A percentile compares a stretch with the other conserved stretches of the same genome.
Evolutionary conservation across 2,113 vertebrate genomes (phyloP).

Genomic region (Hydropotes inermis): DNA sequence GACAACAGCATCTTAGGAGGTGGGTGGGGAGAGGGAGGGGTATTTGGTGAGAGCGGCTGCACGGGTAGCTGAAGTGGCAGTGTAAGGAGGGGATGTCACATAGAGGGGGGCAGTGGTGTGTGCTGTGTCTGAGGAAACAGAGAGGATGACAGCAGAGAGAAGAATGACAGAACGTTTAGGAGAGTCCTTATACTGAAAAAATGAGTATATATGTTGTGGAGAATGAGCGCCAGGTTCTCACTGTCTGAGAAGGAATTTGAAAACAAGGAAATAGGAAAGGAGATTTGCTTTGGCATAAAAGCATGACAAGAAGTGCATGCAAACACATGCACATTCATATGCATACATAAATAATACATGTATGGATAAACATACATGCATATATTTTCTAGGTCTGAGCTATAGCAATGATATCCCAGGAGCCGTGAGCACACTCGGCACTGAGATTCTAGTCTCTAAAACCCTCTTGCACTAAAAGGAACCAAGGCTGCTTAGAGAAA

Average conservation of each 20-base stretch:
- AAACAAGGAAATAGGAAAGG: neutral
- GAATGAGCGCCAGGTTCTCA: neutral
- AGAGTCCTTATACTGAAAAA: neutral
- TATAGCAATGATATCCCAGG: neutral
- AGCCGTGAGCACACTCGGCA: no score
- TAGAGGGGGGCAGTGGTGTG: neutral
- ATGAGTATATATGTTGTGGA: neutral
- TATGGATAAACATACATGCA: neutral
- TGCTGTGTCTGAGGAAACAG: neutral
- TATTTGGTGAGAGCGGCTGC: neutral
- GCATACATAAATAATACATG: neutral
- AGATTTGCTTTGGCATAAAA: neutral
- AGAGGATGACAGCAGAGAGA: no score
- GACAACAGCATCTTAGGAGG: neutral
- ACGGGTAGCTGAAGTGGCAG: no score
- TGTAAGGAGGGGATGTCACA: accelerated
- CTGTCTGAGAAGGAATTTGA: neutral
- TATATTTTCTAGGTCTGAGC: neutral
- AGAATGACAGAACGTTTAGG: neutral
- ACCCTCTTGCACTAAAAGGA: neutral
- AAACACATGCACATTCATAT: neutral
- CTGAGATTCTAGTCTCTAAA: neutral
- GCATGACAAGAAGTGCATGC: neutral
- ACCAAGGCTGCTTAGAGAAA: neutral
- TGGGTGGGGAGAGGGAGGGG: no score